phyloP scores from a whole-genome alignment of 2,797 vertebrate species.

The Gephyroberyx darwinii region DNA sequence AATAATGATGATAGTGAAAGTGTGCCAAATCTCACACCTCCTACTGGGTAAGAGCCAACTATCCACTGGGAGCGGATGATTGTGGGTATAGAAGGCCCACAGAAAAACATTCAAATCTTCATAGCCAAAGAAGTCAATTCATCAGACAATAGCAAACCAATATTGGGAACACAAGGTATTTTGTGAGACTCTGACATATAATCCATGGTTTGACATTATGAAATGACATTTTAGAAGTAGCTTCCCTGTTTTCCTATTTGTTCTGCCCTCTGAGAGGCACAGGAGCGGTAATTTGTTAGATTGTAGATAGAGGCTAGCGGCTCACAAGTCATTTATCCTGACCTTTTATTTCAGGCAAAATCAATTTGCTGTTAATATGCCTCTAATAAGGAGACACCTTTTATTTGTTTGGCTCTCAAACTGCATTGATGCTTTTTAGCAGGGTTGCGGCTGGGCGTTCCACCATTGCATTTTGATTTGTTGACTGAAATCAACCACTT shows the following conservation, averaged over 20 bases:
- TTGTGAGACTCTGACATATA: slow-evolving; percentile 73
- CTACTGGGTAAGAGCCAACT: slow-evolving; percentile 52
- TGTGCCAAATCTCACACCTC: slow-evolving; percentile 48
- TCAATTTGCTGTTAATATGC: slow-evolving; percentile 81
- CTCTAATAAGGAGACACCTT: slow-evolving; percentile 75
- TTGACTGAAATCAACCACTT: slow-evolving; percentile 59
- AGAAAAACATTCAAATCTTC: slow-evolving; percentile 57
- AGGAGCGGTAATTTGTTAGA: slow-evolving; percentile 75
- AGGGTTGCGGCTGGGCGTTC: slow-evolving; percentile 30
- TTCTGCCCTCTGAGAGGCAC: slow-evolving; percentile 64
- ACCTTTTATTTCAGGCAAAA: slow-evolving; percentile 84
- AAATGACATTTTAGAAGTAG: slow-evolving; percentile 80
- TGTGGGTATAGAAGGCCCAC: slow-evolving; percentile 53
- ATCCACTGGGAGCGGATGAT: slow-evolving; percentile 48
- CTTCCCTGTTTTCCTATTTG: slow-evolving; percentile 71
- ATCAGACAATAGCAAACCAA: slow-evolving; percentile 58
- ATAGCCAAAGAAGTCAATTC: slow-evolving; percentile 60
- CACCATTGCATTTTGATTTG: slow-evolving; percentile 52
- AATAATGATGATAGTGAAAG: slow-evolving; percentile 51
- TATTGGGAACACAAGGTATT: slow-evolving; percentile 47
- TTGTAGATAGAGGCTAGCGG: slow-evolving; percentile 65
- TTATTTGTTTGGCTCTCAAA: slow-evolving; percentile 73
- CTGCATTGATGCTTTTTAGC: slow-evolving; percentile 58
- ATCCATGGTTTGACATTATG: slow-evolving; percentile 81
- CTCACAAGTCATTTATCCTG: slow-evolving; percentile 82